Base-by-base conservation (phyloP, 2,888 invertebrate genomes). In the Perithous albicinctus region DNA sequence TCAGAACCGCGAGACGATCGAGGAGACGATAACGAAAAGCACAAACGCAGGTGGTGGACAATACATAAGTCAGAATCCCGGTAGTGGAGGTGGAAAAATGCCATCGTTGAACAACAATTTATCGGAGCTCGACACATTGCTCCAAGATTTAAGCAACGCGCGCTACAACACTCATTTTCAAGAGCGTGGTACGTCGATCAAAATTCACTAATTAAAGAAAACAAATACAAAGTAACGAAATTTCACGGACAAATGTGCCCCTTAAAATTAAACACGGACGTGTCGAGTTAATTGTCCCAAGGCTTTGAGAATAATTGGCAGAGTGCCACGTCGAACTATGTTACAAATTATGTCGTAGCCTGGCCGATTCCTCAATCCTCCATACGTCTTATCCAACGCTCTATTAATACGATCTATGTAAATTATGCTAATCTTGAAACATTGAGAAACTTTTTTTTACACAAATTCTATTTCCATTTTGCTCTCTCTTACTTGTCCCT, bases 81-180 rank as follows among this genome's bases (percentile, higher is more conserved):
- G 85, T 29, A 81, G 85, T 59, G 89, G 89, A 32, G 51, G 83
- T 41, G 93, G 93, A 61, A 94, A 94, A 87, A 91, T 93, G 86
- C 93, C 94, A 4, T 93, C 94, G 0, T 93, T 94, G 76, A 95
- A 95, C 89, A 97, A 96, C 86, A 97, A 98, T 93, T 94, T 98
- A 59, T 97, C 97, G 0, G 99, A 99, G 93, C 93, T 99, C 91
- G 99, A 99, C 93, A 97, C 96, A 15, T 94, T 99, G 70, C 94
- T 99, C 76, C 97, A 98, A 91, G 99, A 99, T 92, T 94, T 99
- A 87, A 98, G 98, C 94, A 96, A 96, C 91, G 96, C 96, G 0
- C 94, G 95, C 80, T 96, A 96, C 90, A 94, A 93, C 83, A 86
- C 92, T 35, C 90, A 92, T 29, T 87, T 88, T 67, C 88, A 90